Percentiles rank a stretch among this genome's conserved stretches.
These are phyloP conservation scores for Cyprinella venusta DNA, from an alignment of 2,797 vertebrate genomes.

Conservation along the genomic window DNA sequence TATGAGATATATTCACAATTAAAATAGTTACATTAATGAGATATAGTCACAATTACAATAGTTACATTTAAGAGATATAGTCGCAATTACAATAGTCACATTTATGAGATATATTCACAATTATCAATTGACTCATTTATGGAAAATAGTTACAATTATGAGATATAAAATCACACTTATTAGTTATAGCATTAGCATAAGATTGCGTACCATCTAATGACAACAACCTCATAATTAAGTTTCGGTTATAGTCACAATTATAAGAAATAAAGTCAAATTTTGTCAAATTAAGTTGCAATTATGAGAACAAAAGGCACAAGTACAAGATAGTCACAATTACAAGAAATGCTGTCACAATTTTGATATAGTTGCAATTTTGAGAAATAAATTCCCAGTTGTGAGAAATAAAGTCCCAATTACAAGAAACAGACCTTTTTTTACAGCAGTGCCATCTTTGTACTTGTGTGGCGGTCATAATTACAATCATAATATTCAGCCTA, in stretches of 20 bases:
- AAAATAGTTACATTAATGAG: neutral
- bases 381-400: neutral
- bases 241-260: neutral
- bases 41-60: no score
- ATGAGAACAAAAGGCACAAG: neutral
- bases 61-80: neutral
- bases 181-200: no score
- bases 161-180: neutral
- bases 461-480: neutral
- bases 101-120: neutral
- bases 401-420: neutral
- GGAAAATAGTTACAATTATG: neutral
- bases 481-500: neutral
- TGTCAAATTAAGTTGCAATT: neutral
- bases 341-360: neutral
- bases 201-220: no score
- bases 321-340: neutral
- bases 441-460: no score
- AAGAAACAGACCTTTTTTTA: neutral
- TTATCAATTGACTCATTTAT: no score
- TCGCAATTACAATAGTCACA: neutral
- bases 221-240: no score
- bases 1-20: neutral
- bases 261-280: neutral
- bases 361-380: neutral